phyloP scores from a whole-genome alignment of 2,888 invertebrate species.

The Microdon myrmicae region DNA sequence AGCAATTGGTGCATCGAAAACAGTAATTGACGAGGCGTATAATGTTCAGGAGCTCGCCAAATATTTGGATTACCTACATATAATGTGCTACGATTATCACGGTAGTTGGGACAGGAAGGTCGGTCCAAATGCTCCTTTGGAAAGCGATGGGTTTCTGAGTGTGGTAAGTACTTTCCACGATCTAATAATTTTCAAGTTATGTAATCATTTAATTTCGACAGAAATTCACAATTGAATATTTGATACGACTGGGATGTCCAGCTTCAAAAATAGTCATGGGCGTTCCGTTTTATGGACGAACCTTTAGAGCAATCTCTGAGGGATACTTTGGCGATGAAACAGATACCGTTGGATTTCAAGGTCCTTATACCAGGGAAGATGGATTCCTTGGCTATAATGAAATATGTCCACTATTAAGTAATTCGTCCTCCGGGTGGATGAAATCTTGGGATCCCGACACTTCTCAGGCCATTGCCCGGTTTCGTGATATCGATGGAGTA shows the following conservation, averaged over 20 bases:
- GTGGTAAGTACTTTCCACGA: conserved; percentile 71
- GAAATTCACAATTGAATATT: conserved; percentile 81
- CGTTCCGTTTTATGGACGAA: conserved; percentile 84
- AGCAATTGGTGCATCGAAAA: conserved; percentile 82
- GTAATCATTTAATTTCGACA: conserved; percentile 61
- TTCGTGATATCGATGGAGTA: conserved; percentile 72
- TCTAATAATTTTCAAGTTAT: neutral
- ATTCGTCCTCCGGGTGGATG: conserved; percentile 73
- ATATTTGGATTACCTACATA: conserved; percentile 78
- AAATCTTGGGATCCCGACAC: conserved; percentile 76
- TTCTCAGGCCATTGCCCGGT: conserved; percentile 65
- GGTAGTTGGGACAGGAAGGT: conserved; percentile 83
- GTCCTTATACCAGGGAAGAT: conserved; percentile 80
- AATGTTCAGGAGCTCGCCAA: conserved; percentile 77
- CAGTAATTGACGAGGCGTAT: conserved; percentile 81
- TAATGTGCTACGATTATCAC: conserved; percentile 92
- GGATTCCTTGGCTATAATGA: conserved; percentile 92
- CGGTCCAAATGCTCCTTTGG: conserved; percentile 83
- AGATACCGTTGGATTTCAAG: conserved; percentile 75
- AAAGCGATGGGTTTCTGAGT: conserved; percentile 69
- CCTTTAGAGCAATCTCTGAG: conserved; percentile 70
- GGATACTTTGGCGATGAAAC: conserved; percentile 66
- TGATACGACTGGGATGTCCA: conserved; percentile 78
- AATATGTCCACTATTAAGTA: conserved; percentile 74
- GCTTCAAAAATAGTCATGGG: conserved; percentile 83